phyloP scores from a whole-genome alignment of 2,888 invertebrate genomes.

The Ischnura elegans region DNA sequence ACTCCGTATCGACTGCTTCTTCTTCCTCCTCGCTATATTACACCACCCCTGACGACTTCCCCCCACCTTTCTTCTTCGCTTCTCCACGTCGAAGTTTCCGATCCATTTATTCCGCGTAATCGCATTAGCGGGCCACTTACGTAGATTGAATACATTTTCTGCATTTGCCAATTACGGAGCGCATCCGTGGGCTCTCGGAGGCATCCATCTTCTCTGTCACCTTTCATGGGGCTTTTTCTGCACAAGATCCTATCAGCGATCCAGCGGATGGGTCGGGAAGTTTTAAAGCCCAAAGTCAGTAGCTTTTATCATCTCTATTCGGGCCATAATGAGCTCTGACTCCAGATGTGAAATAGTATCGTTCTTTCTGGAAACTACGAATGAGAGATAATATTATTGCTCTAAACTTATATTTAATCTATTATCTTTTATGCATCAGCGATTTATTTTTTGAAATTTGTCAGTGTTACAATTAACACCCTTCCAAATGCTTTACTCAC shows the following conservation, averaged over 20 bases:
- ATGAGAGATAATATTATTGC: too few relatives aligned
- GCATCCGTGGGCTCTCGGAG: not conserved
- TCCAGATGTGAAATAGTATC: too few relatives aligned
- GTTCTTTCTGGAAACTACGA: too few relatives aligned
- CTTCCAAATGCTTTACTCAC: too few relatives aligned
- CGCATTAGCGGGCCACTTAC: slow-evolving; percentile 20
- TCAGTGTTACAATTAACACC: too few relatives aligned
- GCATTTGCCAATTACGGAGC: not conserved
- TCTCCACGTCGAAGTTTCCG: not conserved
- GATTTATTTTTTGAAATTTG: too few relatives aligned
- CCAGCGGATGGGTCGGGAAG: not conserved
- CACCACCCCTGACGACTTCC: not conserved
- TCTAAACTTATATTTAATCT: too few relatives aligned
- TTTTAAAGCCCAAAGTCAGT: not conserved
- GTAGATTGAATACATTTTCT: slow-evolving; percentile 31
- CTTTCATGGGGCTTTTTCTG: not conserved
- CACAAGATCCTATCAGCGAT: not conserved
- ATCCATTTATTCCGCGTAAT: slow-evolving; percentile 26
- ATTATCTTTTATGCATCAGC: too few relatives aligned
- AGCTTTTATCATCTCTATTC: too few relatives aligned
- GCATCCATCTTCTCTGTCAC: not conserved
- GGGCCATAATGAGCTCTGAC: too few relatives aligned
- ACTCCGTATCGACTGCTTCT: not conserved
- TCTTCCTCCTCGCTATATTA: not conserved
- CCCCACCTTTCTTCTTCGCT: too few relatives aligned